Conservation (phyloP, 2,797 vertebrate genomes). For the Sebastes alutus region DNA sequence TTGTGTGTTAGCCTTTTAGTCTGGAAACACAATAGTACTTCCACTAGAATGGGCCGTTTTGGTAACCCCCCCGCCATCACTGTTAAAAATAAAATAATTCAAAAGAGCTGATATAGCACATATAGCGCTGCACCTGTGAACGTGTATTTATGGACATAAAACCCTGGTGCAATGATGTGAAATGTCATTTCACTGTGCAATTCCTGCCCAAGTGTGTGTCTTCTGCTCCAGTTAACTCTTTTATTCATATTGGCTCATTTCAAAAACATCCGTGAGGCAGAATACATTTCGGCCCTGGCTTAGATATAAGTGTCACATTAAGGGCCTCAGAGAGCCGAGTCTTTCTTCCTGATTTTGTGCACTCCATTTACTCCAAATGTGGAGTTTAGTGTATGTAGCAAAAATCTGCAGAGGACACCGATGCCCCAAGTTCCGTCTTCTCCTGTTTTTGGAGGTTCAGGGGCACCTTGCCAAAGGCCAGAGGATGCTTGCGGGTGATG, state of each 20-base stretch:
- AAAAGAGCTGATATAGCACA: constrained; percentile 58
- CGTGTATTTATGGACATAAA: constrained; percentile 67
- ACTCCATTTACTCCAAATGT: constrained; percentile 69
- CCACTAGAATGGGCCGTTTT: constrained; percentile 20
- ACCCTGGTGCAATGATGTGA: constrained; percentile 67
- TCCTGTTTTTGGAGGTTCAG: constrained; percentile 91
- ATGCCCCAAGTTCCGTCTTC: constrained; percentile 78
- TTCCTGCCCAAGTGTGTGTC: constrained; percentile 67
- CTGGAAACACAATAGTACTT: constrained; percentile 30
- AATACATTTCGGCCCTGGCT: constrained; percentile 58
- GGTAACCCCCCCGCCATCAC: constrained; percentile 12
- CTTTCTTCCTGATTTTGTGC: constrained; percentile 65
- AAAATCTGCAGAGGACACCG: constrained; percentile 53
- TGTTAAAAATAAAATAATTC: constrained; percentile 60
- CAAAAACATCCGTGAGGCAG: constrained; percentile 70
- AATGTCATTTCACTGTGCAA: constrained; percentile 66
- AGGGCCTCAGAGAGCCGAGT: constrained; percentile 58
- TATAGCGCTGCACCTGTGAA: constrained; percentile 64
- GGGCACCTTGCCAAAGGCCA: constrained; percentile 98
- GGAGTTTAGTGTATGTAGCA: constrained; percentile 26
- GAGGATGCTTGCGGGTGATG: constrained; percentile 93
- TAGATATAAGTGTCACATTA: constrained; percentile 73
- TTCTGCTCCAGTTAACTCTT: constrained; percentile 79
- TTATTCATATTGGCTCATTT: constrained; percentile 74
- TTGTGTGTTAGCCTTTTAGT: neutral